Base-by-base conservation (phyloP, 2,888 invertebrate species). In the Hanleya hanleyi region DNA sequence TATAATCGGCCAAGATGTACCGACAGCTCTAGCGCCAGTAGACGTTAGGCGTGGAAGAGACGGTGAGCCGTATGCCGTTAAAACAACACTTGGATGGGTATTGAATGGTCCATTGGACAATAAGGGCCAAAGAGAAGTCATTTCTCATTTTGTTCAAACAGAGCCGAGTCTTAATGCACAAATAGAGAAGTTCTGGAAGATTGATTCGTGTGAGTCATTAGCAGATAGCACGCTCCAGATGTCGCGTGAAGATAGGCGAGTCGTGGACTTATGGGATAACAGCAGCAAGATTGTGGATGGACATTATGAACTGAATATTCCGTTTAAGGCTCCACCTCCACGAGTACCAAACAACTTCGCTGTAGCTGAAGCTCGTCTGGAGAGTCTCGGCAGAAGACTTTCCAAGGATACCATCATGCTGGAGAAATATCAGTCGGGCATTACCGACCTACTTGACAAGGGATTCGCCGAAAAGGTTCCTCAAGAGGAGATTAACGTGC, bases 191-290 rank as follows among this genome's bases (percentile, higher is more conserved):
- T 65, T 72, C 18, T 75, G 71, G 68, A 50, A 75, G 33, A 15
- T 75, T 22, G 75, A 75, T 6, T 50, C 29, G 18, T 12, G 26
- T n/a, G 57, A 49, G 51, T 26, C 37, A 18, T 22, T 38, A 92
- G 91, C 97, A 97, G 79, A 97, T 96, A 67, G n/a, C n/a, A 74
- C 95, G 95, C n/a, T n/a, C n/a, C 67, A 95, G 92, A 90, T 95
- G 95, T 64, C 96, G 96, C 87, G 97, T 96, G 71, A 95, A 88
- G 72, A 72, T 37, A 51, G 61, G 32, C 32, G 18, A n/a, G 65
- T 65, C 1, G 41, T 72, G 1, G 12, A 37, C 9, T 32, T 72
- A n/a, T 51, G 65, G 69, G 50, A 75, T n/a, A 26, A 71, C 26
- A 32, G 69, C 7, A 22, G 38, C 0, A 9, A 47, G 9, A 6